A percentile compares a stretch with the other conserved stretches of the same genome.
These are phyloP conservation scores for Mobula birostris DNA, from an alignment of 2,113 vertebrate species.

Conservation along the genomic window DNA sequence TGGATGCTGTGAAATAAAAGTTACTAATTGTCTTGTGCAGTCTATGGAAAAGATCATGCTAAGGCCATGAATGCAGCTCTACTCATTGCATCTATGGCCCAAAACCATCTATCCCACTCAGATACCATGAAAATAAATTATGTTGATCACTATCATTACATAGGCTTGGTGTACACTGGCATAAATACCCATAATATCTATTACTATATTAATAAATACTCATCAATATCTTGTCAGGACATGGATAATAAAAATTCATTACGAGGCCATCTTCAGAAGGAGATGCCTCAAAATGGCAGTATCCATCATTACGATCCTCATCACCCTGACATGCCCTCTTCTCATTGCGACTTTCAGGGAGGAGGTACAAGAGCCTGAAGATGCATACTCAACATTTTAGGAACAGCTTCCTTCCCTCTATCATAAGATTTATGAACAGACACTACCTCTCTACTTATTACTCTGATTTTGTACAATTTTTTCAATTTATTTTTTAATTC, in stretches of 20 bases:
- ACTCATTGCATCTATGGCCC: neutral
- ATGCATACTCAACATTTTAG: too few species aligned
- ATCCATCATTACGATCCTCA: too few species aligned
- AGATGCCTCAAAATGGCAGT: too few species aligned
- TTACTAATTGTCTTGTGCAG: neutral
- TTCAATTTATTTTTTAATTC: too few species aligned
- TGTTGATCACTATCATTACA: neutral
- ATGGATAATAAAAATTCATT: neutral
- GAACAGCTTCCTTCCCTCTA: too few species aligned
- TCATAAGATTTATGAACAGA: too few species aligned
- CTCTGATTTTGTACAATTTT: too few species aligned
- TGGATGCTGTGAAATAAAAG: neutral
- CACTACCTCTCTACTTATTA: too few species aligned
- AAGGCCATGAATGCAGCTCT: neutral
- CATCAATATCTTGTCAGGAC: neutral
- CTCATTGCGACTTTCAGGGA: too few species aligned
- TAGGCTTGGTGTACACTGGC: neutral
- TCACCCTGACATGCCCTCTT: too few species aligned
- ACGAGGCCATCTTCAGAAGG: too few species aligned
- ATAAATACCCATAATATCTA: neutral
- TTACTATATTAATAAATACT: neutral
- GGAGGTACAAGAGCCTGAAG: too few species aligned
- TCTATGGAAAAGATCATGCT: neutral
- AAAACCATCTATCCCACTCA: neutral
- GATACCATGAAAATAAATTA: neutral